These are phyloP conservation scores for Thereuonema tuberculata DNA, from an alignment of 1,140 invertebrate genomes.

Conservation along the genomic window DNA sequence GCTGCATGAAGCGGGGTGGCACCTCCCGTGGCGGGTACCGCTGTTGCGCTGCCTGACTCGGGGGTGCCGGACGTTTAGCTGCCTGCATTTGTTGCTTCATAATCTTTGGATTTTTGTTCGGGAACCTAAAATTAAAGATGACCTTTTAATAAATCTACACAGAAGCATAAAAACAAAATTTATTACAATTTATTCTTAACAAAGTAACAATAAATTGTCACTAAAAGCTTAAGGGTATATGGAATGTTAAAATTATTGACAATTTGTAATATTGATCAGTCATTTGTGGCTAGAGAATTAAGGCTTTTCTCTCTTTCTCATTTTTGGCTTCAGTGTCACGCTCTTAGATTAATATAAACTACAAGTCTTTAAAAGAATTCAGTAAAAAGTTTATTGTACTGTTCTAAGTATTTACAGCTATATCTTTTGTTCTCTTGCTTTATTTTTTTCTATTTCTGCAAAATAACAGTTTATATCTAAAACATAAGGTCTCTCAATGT, in stretches of 20 bases:
- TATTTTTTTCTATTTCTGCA: too few relatives aligned
- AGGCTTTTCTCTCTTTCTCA: too few relatives aligned
- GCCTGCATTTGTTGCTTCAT: slow-evolving; percentile 14
- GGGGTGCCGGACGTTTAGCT: slow-evolving; percentile 12
- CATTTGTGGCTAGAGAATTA: neutral
- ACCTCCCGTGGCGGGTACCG: slow-evolving; percentile 14
- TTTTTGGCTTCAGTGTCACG: too few relatives aligned
- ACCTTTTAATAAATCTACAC: neutral
- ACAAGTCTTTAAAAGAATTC: too few relatives aligned
- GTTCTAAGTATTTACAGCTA: too few relatives aligned
- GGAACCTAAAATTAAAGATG: neutral
- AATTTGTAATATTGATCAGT: neutral
- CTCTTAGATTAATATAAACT: too few relatives aligned
- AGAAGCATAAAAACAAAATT: neutral
- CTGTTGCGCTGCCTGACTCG: slow-evolving; percentile 8
- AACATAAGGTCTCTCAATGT: too few relatives aligned
- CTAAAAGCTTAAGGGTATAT: neutral
- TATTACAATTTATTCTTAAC: neutral
- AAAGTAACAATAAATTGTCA: neutral
- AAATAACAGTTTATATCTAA: too few relatives aligned
- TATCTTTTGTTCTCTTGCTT: too few relatives aligned
- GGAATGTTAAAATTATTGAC: neutral
- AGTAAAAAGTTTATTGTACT: too few relatives aligned
- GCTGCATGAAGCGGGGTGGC: slow-evolving; percentile 16
- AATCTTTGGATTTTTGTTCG: neutral